Conservation (phyloP, 2,113 vertebrate species). For the Hypanus sabinus region DNA sequence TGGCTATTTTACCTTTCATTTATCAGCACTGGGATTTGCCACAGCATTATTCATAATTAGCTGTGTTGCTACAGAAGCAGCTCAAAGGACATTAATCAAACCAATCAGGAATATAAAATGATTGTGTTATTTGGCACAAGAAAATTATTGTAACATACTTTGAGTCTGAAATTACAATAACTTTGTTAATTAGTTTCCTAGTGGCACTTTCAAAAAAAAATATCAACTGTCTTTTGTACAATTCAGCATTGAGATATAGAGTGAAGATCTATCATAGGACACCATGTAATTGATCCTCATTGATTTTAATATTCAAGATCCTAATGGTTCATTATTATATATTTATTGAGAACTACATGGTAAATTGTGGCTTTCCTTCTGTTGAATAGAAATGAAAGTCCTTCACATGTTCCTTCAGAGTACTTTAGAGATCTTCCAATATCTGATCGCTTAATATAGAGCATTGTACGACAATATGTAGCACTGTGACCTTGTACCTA, state of each 20-base stretch:
- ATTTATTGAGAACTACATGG: background rate
- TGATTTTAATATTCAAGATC: constrained; percentile 21
- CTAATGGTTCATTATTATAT: constrained; percentile 21
- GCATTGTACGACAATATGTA: constrained; percentile 24
- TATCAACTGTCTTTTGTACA: background rate
- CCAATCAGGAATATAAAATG: constrained; percentile 28
- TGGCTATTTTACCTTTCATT: constrained; percentile 11
- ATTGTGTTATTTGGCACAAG: constrained; percentile 16
- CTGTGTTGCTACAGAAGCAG: background rate
- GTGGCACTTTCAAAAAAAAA: background rate
- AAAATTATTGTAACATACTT: background rate
- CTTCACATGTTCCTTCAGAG: background rate
- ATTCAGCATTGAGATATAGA: background rate
- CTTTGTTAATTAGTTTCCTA: background rate
- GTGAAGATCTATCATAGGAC: background rate
- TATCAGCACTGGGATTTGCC: background rate
- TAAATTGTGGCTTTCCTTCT: background rate
- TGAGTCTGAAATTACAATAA: background rate
- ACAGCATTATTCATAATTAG: constrained; percentile 16
- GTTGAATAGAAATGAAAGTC: background rate
- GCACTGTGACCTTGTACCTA: constrained; percentile 13
- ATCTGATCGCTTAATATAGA: constrained; percentile 2
- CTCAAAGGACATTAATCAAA: constrained; percentile 22
- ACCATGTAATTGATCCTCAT: background rate
- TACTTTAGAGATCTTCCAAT: background rate